A percentile compares a stretch with the other conserved stretches of the same genome.
Evolutionary conservation across 2,797 vertebrate species (phyloP).

Genomic region (Brachyalestes nurse): DNA sequence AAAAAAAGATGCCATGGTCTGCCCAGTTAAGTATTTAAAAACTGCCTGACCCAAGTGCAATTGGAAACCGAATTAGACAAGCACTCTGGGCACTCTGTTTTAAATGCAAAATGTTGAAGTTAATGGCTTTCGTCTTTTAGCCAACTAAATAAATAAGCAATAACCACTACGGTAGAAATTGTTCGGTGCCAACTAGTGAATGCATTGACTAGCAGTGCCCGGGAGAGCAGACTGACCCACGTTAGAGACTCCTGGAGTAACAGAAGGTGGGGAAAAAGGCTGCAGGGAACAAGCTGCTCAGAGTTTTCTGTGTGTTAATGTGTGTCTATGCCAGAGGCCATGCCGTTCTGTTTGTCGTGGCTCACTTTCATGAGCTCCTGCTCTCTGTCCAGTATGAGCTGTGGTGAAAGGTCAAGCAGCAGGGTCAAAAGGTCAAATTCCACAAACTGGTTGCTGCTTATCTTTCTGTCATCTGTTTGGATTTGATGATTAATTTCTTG

Average conservation of each 20-base stretch:
- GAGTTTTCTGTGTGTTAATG: slow-evolving; percentile 1
- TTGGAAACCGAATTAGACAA: not conserved
- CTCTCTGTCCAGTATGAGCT: not conserved
- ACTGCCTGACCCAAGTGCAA: not conserved
- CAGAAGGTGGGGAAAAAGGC: slow-evolving; percentile 27
- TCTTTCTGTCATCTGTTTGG: too few relatives aligned
- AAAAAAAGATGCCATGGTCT: not conserved
- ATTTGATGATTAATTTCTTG: too few relatives aligned
- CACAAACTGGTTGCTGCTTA: too few relatives aligned
- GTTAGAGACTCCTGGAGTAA: too few relatives aligned
- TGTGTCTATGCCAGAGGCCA: not conserved
- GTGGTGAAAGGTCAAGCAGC: not conserved
- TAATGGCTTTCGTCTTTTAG: not conserved
- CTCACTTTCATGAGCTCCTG: too few relatives aligned
- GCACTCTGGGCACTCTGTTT: not conserved
- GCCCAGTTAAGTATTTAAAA: not conserved
- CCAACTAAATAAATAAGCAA: too few relatives aligned
- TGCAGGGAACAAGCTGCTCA: slow-evolving; percentile 30
- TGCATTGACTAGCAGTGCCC: slow-evolving; percentile 2
- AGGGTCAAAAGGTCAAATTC: not conserved
- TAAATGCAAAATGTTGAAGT: not conserved
- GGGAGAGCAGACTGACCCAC: slow-evolving; percentile 16
- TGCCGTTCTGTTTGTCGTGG: not conserved
- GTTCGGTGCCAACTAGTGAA: too few relatives aligned
- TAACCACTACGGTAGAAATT: too few relatives aligned